A percentile compares a stretch with the other conserved stretches of the same genome.
These are phyloP conservation scores for Reinhardtius hippoglossoides DNA, from an alignment of 2,113 vertebrate genomes.

Conservation along the genomic window DNA sequence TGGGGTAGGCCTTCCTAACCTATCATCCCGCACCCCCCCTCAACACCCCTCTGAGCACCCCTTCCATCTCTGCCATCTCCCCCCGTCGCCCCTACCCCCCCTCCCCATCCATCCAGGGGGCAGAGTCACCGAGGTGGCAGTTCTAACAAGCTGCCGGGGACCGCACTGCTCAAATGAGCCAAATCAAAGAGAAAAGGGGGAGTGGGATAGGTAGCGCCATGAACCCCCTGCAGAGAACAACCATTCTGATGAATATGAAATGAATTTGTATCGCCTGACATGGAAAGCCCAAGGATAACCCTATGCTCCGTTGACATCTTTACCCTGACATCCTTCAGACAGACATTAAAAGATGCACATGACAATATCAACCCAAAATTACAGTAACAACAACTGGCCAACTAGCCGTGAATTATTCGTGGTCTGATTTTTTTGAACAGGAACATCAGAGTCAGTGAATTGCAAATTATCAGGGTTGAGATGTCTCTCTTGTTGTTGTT, in stretches of 20 bases:
- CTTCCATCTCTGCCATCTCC: slow-evolving; percentile 71
- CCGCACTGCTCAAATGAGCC: slow-evolving; percentile 84
- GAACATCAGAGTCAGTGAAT: slow-evolving; percentile 26
- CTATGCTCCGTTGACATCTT: slow-evolving; percentile 57
- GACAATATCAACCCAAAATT: slow-evolving; percentile 50
- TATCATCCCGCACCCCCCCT: slow-evolving; percentile 61
- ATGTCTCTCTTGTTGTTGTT: slow-evolving; percentile 30
- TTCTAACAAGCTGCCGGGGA: slow-evolving; percentile 86
- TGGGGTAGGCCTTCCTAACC: slow-evolving; percentile 77
- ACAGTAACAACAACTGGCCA: slow-evolving; percentile 33
- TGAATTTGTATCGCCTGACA: slow-evolving; percentile 84
- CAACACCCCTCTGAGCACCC: slow-evolving; percentile 70
- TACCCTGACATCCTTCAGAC: slow-evolving; percentile 54
- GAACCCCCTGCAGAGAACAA: slow-evolving; percentile 83
- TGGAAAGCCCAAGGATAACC: slow-evolving; percentile 82
- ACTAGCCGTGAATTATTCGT: slow-evolving; percentile 34
- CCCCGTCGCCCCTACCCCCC: slow-evolving; percentile 1
- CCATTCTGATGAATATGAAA: slow-evolving; percentile 84
- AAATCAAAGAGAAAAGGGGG: slow-evolving; percentile 86
- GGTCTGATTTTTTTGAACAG: slow-evolving; percentile 14
- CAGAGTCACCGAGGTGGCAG: slow-evolving; percentile 85
- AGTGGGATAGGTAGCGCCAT: slow-evolving; percentile 80
- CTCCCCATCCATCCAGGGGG: slow-evolving; percentile 79
- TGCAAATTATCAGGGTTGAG: slow-evolving; percentile 37
- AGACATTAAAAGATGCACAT: slow-evolving; percentile 64